Base-by-base conservation (phyloP, 2,113 vertebrate genomes). In the Coturnix japonica region DNA sequence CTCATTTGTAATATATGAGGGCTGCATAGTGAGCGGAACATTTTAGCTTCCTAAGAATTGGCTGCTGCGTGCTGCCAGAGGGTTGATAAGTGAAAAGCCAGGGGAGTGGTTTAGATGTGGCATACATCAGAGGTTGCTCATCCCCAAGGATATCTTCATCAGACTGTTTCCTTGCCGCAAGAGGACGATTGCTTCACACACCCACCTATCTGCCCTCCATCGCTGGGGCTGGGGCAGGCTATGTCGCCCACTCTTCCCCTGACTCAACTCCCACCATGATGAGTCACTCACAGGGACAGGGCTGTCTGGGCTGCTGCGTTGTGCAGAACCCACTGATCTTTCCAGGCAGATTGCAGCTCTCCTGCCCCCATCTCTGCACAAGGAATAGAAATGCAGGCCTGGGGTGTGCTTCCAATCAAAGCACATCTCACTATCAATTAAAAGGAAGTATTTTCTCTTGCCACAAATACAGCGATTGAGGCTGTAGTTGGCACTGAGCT, bases 241-340 rank as follows among this genome's bases (percentile, higher is more conserved):
- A 54, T 74, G 44, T 86, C 33, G 28, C 5, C 63, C 9, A 35
- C 8, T 26, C 15, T 33, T 65, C 7, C 33, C 64, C 96, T 95
- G 97, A 95, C 72, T 97, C 97, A 96, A 96, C 96, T 93, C 76
- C 51, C 81, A 12, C 39, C 1, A 2, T 2, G 6, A 17, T 95
- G 74, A 97, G 85, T 97, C 97, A 97, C 33, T 6, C 16, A 11
- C 54, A 2, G 3, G 54, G 51, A 53, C 9, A 15, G 51, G 26
- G 51, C 51, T 28, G 51, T 15, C 51, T 53, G 51, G 26, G 51
- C 51, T 28, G 26, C 51, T 53, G 26, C 51, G 10, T 16, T 28
- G 51, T 30, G 26, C 15, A 53, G 26, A 28, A 28, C 51, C 47
- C 23, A 12, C 13, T 12, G 9, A 51, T 51, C 13, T 8, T 15